These are phyloP conservation scores for Akabosia matsudoensis DNA, from an alignment of 1,140 invertebrate species.

Conservation along the genomic window DNA sequence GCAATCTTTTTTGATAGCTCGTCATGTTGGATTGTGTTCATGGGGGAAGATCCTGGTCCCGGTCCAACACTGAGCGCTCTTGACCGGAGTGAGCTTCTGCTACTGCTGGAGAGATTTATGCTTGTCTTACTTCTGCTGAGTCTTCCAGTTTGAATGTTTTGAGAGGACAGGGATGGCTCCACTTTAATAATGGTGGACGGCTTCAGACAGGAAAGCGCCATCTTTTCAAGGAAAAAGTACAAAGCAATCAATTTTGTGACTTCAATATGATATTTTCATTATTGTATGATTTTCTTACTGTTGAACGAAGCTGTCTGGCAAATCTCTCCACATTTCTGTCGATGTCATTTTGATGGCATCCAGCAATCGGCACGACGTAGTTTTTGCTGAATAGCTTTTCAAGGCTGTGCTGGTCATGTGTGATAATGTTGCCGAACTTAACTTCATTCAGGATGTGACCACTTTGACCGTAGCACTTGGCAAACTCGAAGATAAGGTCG, in stretches of 20 bases:
- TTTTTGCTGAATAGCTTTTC: constrained; percentile 19
- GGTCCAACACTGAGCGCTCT: background rate
- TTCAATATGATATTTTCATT: background rate
- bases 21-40: no score
- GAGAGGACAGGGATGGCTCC: background rate
- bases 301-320: constrained; percentile 24
- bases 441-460: constrained; percentile 40
- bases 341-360: background rate
- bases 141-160: background rate
- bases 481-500: constrained; percentile 40
- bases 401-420: constrained; percentile 40
- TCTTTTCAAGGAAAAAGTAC: background rate
- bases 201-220: background rate
- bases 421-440: constrained; percentile 41
- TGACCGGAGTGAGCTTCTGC: background rate
- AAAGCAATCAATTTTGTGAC: background rate
- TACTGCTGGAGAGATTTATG: background rate
- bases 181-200: background rate
- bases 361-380: background rate
- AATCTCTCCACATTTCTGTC: constrained; percentile 28
- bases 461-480: constrained; percentile 33
- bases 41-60: no score
- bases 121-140: background rate
- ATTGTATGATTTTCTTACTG: constrained; percentile 1
- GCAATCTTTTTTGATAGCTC: no score